Conservation (phyloP, 2,888 invertebrate genomes). For the Gibbula magus region DNA sequence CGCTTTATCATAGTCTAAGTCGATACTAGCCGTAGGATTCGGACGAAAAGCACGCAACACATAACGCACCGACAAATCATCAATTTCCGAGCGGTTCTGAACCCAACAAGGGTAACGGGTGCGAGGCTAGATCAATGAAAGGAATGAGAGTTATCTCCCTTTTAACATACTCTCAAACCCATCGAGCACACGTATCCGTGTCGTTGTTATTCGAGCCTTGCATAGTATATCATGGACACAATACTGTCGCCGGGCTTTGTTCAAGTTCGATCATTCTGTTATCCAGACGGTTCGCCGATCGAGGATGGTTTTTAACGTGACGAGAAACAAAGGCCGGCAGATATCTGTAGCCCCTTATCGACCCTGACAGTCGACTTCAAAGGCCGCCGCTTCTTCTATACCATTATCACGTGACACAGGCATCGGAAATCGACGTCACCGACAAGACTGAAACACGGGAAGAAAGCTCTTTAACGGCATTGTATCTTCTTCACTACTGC, state of each 20-base stretch:
- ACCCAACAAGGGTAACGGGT: conserved; percentile 11
- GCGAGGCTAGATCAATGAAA: background rate
- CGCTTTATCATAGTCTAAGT: background rate
- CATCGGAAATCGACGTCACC: background rate
- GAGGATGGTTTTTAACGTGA: background rate
- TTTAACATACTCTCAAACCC: conserved; percentile 5
- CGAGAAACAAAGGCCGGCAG: background rate
- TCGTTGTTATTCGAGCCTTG: background rate
- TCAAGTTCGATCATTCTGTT: background rate
- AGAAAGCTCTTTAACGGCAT: background rate
- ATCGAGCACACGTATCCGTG: background rate
- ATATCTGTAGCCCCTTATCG: background rate
- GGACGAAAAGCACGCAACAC: background rate
- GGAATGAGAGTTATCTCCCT: conserved; percentile 4
- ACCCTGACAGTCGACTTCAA: background rate
- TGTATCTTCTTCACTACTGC: background rate
- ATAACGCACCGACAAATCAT: background rate
- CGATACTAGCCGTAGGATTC: background rate
- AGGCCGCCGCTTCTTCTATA: background rate
- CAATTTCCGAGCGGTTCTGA: background rate
- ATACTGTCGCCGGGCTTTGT: background rate
- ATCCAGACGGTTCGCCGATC: background rate
- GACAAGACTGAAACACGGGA: background rate
- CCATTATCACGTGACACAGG: background rate
- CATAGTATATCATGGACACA: background rate